Evolutionary conservation across 2,888 invertebrate species (phyloP), one percentile per base, ranked within the genome.

Genomic region (Phanerotoma sp.): DNA sequence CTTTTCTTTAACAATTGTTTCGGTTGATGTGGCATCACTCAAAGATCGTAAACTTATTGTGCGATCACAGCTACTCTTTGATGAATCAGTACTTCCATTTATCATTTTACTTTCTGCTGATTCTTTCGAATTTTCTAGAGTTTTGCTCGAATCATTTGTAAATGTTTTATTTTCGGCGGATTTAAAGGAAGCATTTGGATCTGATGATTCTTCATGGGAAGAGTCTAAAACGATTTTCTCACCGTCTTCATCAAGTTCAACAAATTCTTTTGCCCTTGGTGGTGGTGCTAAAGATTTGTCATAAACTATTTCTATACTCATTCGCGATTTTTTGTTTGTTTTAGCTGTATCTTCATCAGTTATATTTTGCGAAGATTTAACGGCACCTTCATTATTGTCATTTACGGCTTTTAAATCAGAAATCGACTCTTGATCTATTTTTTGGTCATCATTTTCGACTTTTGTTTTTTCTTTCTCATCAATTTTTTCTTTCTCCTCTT

Each of bases 251-350:
- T 68, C 68, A 7, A 75, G 71, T 44, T 73, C 71, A 2, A 75
- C 71, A n/a, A 73, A 41, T 42, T 72, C 72, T 18, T 62, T 61
- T 2, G 66, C 56, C 6, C 64, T 63, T 37, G 60, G 57, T 13
- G 49, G 58, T 5, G 50, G 62, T 9, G 55, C 57, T 1, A 57
- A 46, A 20, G 65, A 61, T 33, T 66, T 61, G 25, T 75, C 74
- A 38, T 66, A 75, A 45, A 75, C 66, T 1, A 73, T 62, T 62
- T 74, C 74, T 37, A 75, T 62, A 48, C 74, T 74, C 55, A 62
- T 64, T 42, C 75, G 61, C 0, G 65, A 63, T 37, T 67, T 69
- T n/a, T n/a, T n/a, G n/a, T n/a, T n/a, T n/a, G n/a, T n/a, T n/a
- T n/a, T n/a, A n/a, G n/a, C n/a, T n/a, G n/a, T n/a, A 49, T 38